A percentile compares a stretch with the other conserved stretches of the same genome.
Evolutionary conservation across 2,888 invertebrate genomes (phyloP).

Genomic region (Brenthis ino): DNA sequence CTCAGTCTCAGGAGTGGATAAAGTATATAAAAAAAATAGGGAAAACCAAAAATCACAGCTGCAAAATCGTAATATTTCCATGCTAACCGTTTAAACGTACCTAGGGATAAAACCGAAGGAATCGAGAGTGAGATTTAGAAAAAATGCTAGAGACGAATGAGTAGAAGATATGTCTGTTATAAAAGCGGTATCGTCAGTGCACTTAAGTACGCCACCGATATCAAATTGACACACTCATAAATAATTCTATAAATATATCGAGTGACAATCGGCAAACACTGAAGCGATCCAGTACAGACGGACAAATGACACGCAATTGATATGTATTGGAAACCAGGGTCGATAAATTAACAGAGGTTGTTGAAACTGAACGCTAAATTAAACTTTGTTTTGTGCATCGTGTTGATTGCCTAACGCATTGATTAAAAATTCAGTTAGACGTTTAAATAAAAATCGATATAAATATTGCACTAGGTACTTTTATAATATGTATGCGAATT

Average conservation of each 20-base stretch:
- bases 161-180: no score
- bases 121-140: no score
- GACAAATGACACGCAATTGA: slow-evolving; percentile 50
- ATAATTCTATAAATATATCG: slow-evolving; percentile 47
- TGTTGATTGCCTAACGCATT: background rate
- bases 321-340: slow-evolving; percentile 57
- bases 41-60: no score
- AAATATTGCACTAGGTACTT: background rate
- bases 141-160: no score
- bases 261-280: slow-evolving; percentile 44
- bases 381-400: slow-evolving; percentile 5
- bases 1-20: no score
- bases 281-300: slow-evolving; percentile 31
- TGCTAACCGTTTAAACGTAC: no score
- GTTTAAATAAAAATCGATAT: background rate
- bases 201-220: slow-evolving; percentile 16
- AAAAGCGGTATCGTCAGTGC: slow-evolving; percentile 8
- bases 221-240: slow-evolving; percentile 31
- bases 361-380: slow-evolving; percentile 18
- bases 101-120: no score
- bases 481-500: no score
- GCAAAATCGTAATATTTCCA: no score
- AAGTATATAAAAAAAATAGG: no score
- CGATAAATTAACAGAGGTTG: slow-evolving; percentile 38
- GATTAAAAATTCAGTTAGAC: background rate